These are phyloP conservation scores for Porites divaricata DNA, from an alignment of 92 coral and sea anemone genomes.

Conservation along the genomic window DNA sequence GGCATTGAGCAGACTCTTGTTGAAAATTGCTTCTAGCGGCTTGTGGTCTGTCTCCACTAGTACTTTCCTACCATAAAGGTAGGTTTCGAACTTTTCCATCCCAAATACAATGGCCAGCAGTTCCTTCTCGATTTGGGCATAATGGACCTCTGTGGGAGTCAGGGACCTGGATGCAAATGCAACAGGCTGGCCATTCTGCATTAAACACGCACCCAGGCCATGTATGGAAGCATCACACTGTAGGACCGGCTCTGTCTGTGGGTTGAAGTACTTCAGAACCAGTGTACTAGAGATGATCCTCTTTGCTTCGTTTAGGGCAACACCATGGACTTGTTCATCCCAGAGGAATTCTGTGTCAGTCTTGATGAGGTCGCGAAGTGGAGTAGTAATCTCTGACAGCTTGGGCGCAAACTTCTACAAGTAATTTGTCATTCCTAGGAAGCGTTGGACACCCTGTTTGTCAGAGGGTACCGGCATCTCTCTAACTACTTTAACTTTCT, in stretches of 20 bases:
- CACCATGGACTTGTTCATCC: conserved; percentile 23
- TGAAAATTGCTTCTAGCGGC: neutral
- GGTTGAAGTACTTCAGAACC: conserved; percentile 58
- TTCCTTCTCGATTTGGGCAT: conserved; percentile 42
- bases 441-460: too few species aligned
- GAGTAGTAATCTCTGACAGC: too few species aligned
- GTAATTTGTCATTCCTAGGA: too few species aligned
- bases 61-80: conserved; percentile 29
- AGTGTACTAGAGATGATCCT: conserved; percentile 32
- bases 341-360: conserved; percentile 37
- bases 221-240: conserved; percentile 54
- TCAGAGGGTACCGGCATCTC: too few species aligned
- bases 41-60: conserved; percentile 35
- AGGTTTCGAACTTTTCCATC: conserved; percentile 27
- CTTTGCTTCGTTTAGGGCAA: too few species aligned
- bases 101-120: conserved; percentile 33
- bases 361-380: conserved; percentile 28
- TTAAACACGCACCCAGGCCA: conserved; percentile 60
- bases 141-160: conserved; percentile 13
- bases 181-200: conserved; percentile 10
- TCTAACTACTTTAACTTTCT: conserved; percentile 38
- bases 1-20: neutral
- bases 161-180: conserved; percentile 1
- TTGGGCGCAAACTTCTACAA: too few species aligned
- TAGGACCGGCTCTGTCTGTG: conserved; percentile 35